Conservation (phyloP, 2,113 vertebrate species). For the Oreocharis arfaki region DNA sequence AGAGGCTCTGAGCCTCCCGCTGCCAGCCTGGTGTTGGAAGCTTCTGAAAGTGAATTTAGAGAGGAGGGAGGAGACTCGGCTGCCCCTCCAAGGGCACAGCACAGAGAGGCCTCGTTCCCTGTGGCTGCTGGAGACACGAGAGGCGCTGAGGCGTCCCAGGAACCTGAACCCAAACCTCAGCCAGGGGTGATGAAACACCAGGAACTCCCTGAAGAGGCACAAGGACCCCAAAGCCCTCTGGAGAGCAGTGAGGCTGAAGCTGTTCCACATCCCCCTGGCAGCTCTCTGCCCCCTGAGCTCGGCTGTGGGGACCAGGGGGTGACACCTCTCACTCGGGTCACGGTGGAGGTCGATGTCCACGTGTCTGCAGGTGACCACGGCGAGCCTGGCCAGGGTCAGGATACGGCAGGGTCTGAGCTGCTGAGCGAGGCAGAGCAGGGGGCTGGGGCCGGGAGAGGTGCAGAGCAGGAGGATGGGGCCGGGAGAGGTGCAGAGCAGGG, state of each 20-base stretch:
- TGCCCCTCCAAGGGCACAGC: fast-evolving
- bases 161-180: background rate
- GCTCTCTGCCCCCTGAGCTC: fast-evolving
- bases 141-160: background rate
- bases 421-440: too few species aligned
- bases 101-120: fast-evolving
- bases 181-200: background rate
- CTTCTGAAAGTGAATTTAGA: fast-evolving
- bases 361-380: background rate
- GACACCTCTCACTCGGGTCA: fast-evolving
- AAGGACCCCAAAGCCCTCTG: background rate
- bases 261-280: background rate
- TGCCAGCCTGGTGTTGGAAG: fast-evolving
- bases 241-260: background rate
- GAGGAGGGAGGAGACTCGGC: background rate
- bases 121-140: fast-evolving
- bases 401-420: fast-evolving
- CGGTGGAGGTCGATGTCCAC: background rate
- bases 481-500: background rate
- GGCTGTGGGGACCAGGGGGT: fast-evolving
- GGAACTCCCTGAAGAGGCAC: fast-evolving
- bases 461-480: too few species aligned
- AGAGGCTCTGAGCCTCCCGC: background rate
- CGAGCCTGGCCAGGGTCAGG: background rate
- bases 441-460: too few species aligned